Evolutionary conservation across 1,140 invertebrate genomes (phyloP), one percentile per base, ranked within the genome.

Genomic region (Campoletis sonorensis): DNA sequence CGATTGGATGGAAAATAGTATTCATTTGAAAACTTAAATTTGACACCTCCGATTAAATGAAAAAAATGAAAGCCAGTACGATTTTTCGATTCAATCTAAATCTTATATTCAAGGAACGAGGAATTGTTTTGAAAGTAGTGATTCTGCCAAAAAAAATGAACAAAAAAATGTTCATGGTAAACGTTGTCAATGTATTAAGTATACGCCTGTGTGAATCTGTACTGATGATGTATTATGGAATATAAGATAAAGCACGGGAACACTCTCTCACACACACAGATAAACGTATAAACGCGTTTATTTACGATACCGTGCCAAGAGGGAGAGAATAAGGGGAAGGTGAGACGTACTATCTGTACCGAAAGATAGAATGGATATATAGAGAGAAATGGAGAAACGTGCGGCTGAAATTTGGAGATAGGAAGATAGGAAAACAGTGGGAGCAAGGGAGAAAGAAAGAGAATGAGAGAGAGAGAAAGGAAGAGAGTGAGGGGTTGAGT

Each of bases 321-420:
- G 81, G 51, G 79, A 49, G 75, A 40, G 21, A 79, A 13, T 5
- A 10, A 13, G 40, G 40, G 80, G 79, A 82, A 80, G 79, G 49
- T 58, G 68, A 76, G 67, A 79, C 40, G 73, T 70, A 70, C 30
- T 78, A 80, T 61, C 72, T 72, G 58, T 37, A n/a, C 5, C 68
- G 54, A 82, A 79, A 81, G 82, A 83, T 75, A 81, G 73, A 81
- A 80, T 33, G 54, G 72, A 78, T 54, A 68, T 73, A 68, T 26
- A 80, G 82, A 79, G 70, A 83, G 58, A 73, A 40, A 79, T 70
- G 37, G 76, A 79, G 81, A 64, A 77, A 77, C 78, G 76, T 82
- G 85, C 30, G 67, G 87, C 86, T 83, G 86, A 83, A 79, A 85
- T 84, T 81, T 72, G 70, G 82, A 88, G 88, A 89, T 87, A 89